Evolutionary conservation across 2,113 vertebrate species (phyloP).

Genomic region (Anguilla japonica): DNA sequence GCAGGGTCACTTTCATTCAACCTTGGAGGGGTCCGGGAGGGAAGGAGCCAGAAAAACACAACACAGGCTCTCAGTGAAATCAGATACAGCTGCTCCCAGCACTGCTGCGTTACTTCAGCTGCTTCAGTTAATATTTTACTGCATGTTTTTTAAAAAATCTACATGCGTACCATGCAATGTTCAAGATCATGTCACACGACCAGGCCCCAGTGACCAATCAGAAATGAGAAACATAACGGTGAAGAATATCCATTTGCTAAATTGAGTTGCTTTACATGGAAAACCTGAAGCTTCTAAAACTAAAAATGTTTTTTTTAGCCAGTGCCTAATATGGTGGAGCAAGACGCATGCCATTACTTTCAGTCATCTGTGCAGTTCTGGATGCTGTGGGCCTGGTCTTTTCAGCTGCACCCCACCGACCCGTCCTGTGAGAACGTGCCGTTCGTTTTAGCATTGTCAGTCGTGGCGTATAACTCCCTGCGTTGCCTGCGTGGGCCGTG

Average conservation of each 20-base stretch:
- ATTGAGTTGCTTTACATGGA: neutral
- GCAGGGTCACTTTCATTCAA: neutral
- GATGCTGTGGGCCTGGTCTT: too few species aligned
- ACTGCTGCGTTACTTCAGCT: too few species aligned
- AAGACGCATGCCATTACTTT: neutral
- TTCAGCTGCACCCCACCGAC: neutral
- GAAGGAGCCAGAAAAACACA: neutral
- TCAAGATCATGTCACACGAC: too few species aligned
- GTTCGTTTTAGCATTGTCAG: neutral
- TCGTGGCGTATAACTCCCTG: neutral
- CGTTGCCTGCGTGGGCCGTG: neutral
- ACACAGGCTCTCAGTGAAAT: neutral
- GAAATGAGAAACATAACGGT: too few species aligned
- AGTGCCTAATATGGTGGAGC: neutral
- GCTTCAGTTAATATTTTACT: too few species aligned
- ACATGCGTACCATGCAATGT: too few species aligned
- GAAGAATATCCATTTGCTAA: too few species aligned
- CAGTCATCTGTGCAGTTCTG: neutral
- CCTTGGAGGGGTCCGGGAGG: neutral
- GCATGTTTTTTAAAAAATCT: too few species aligned
- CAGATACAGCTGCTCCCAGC: neutral
- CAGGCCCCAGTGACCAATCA: too few species aligned
- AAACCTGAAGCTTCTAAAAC: neutral
- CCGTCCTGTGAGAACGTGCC: neutral
- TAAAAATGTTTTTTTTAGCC: neutral